Evolutionary conservation across 92 coral and sea anemone genomes (phyloP).

Genomic region (Phenganax subtilis): DNA sequence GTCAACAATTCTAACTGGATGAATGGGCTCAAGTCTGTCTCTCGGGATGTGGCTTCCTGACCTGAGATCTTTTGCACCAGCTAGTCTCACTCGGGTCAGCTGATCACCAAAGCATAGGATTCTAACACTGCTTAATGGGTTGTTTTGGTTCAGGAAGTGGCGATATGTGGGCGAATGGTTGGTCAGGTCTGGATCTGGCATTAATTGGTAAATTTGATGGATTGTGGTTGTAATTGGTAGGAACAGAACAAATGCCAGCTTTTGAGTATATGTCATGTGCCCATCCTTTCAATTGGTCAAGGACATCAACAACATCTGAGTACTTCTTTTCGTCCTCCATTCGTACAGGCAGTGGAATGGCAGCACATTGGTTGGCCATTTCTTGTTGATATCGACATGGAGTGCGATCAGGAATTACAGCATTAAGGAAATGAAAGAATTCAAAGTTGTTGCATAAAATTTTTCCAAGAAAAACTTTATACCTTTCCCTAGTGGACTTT

Average conservation of each 20-base stretch:
- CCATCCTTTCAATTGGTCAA: conserved; percentile 59
- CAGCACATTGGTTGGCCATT: conserved; percentile 49
- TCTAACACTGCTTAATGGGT: conserved; percentile 53
- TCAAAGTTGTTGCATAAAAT: conserved; percentile 44
- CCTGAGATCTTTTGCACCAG: conserved; percentile 56
- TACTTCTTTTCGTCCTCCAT: conserved; percentile 58
- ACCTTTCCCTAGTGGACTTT: conserved; percentile 45
- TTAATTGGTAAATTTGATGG: conserved; percentile 47
- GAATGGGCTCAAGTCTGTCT: conserved; percentile 54
- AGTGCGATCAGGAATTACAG: not conserved
- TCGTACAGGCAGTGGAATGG: conserved; percentile 55
- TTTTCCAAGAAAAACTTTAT: conserved; percentile 53
- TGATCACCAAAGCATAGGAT: conserved; percentile 64
- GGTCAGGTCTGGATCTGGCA: conserved; percentile 57
- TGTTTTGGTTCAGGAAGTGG: conserved; percentile 48
- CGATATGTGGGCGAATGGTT: conserved; percentile 54
- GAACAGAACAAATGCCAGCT: conserved; percentile 53
- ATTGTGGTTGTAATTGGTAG: conserved; percentile 40
- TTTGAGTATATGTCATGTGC: conserved; percentile 41
- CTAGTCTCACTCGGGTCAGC: conserved; percentile 55
- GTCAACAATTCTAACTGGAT: conserved; percentile 47
- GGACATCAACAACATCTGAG: conserved; percentile 57
- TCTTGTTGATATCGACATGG: conserved; percentile 40
- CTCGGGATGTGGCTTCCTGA: conserved; percentile 54
- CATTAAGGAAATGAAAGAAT: conserved; percentile 41